These are phyloP conservation scores for Parazoanthus atlanticus DNA, from an alignment of 92 coral and sea anemone genomes.

Conservation along the genomic window DNA sequence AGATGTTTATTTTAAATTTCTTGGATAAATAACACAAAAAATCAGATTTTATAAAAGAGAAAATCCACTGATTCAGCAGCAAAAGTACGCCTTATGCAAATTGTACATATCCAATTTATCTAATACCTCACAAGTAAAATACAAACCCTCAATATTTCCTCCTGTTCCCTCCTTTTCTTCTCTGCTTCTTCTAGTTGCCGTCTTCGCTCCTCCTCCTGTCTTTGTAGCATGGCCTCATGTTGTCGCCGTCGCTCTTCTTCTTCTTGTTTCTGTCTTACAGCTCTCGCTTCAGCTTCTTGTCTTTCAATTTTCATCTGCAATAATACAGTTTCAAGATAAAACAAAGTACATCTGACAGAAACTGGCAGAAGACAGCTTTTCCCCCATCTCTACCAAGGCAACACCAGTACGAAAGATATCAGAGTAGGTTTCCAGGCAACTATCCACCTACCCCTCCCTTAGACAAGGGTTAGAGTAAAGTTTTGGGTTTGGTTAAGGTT, in stretches of 20 bases:
- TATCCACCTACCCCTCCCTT: too few species aligned
- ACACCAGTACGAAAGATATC: neutral
- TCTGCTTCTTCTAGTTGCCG: slow-evolving; percentile 74
- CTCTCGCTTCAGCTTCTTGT: slow-evolving; percentile 77
- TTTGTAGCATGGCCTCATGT: slow-evolving; percentile 70
- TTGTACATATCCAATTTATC: too few species aligned
- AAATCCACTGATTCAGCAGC: too few species aligned
- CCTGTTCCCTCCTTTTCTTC: slow-evolving; percentile 69
- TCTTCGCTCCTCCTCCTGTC: slow-evolving; percentile 86
- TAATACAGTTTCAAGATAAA: neutral
- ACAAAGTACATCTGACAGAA: neutral
- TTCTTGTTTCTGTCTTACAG: slow-evolving; percentile 64
- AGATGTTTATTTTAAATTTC: too few species aligned
- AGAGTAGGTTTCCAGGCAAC: too few species aligned
- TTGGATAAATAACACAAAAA: too few species aligned
- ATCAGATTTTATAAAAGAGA: too few species aligned
- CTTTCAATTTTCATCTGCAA: slow-evolving; percentile 80
- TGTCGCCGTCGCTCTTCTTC: slow-evolving; percentile 75
- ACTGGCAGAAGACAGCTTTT: too few species aligned
- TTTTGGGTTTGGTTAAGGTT: too few species aligned
- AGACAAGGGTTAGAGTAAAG: too few species aligned
- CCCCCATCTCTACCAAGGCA: neutral
- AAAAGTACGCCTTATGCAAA: too few species aligned
- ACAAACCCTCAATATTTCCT: slow-evolving; percentile 72
- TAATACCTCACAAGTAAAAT: neutral